Conservation (phyloP, 2,888 invertebrate species). For the Therioaphis trifolii region DNA sequence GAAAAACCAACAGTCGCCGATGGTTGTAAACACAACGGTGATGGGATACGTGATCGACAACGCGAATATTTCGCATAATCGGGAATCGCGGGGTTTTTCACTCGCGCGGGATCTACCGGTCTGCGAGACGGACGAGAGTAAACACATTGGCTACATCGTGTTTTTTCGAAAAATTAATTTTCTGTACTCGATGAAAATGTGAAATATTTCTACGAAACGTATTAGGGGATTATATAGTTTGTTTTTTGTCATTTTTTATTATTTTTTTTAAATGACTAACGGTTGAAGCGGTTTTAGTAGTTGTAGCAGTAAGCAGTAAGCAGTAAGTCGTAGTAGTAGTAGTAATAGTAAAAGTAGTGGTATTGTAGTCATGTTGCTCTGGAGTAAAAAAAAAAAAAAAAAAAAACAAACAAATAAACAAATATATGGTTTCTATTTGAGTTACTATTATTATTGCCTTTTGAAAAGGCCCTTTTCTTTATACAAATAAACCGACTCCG, state of each 20-base stretch:
- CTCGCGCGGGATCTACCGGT: background rate
- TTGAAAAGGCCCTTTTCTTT: too few species aligned
- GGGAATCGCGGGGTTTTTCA: background rate
- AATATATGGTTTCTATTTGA: background rate
- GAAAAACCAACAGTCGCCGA: constrained; percentile 24
- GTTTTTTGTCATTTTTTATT: too few species aligned
- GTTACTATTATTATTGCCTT: background rate
- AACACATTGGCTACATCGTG: constrained; percentile 6
- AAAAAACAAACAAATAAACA: too few species aligned
- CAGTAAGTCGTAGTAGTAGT: too few species aligned
- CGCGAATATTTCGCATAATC: constrained; percentile 11
- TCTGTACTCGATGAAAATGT: background rate
- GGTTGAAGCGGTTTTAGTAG: too few species aligned
- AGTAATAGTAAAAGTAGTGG: background rate
- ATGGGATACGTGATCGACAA: constrained; percentile 42
- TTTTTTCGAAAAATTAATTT: constrained; percentile 8
- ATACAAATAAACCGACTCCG: background rate
- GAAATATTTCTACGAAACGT: too few species aligned
- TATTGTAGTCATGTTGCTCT: background rate
- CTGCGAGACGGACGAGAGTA: background rate
- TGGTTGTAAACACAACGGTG: background rate
- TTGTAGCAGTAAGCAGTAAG: too few species aligned
- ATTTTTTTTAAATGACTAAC: too few species aligned
- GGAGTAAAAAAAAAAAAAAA: background rate
- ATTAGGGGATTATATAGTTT: too few species aligned